Evolutionary conservation across 2,888 invertebrate species (phyloP).

Genomic region (Trichogramma evanescens): DNA sequence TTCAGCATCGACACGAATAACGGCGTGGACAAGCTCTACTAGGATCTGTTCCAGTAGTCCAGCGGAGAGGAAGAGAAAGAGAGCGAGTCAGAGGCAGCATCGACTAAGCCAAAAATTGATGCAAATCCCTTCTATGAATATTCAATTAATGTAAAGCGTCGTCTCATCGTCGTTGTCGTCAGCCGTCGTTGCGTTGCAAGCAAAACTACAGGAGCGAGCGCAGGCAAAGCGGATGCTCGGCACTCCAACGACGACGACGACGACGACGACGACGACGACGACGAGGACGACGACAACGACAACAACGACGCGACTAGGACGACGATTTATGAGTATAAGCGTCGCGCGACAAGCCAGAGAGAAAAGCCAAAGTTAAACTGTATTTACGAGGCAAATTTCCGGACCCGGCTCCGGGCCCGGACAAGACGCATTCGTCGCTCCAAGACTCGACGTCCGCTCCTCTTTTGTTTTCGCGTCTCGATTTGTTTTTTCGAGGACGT

Average conservation of each 20-base stretch:
- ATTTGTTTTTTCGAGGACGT: too few species aligned
- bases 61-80: not conserved
- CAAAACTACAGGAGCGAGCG: not conserved
- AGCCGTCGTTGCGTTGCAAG: too few species aligned
- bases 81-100: conserved; percentile 11
- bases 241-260: not conserved
- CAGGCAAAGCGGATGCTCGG: not conserved
- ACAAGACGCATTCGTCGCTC: too few species aligned
- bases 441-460: too few species aligned
- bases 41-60: too few species aligned
- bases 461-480: too few species aligned
- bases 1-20: too few species aligned
- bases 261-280: too few species aligned
- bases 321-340: too few species aligned
- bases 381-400: too few species aligned
- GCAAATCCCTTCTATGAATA: conserved; percentile 38
- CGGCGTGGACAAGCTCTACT: too few species aligned
- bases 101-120: conserved; percentile 32
- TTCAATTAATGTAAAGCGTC: conserved; percentile 29
- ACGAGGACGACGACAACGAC: not conserved
- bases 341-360: not conserved
- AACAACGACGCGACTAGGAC: not conserved
- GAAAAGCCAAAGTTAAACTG: not conserved
- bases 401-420: too few species aligned
- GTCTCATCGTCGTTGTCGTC: not conserved